phyloP scores from a whole-genome alignment of 2,888 invertebrate genomes.

The Dione vanillae region DNA sequence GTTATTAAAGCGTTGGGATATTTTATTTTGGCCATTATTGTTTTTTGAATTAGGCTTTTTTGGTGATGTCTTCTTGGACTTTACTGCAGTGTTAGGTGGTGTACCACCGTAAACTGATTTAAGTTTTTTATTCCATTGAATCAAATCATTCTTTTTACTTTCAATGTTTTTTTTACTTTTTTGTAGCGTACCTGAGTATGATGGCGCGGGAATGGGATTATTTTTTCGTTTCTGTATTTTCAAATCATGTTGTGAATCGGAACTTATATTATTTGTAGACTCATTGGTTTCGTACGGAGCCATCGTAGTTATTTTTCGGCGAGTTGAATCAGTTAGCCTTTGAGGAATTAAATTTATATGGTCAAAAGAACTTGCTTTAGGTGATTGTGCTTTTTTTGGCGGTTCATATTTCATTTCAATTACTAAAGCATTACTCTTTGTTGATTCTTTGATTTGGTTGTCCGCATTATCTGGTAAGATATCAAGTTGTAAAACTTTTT shows the following conservation, averaged over 20 bases:
- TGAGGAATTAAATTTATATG: conserved; percentile 26
- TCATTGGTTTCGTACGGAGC: conserved; percentile 70
- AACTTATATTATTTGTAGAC: conserved; percentile 65
- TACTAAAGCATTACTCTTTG: conserved; percentile 65
- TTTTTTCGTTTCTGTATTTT: conserved; percentile 55
- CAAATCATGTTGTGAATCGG: conserved; percentile 52
- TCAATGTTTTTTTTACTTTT: conserved; percentile 39
- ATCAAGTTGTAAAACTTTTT: conserved; percentile 79
- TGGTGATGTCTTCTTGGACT: conserved; percentile 47
- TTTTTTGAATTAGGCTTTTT: conserved; percentile 43
- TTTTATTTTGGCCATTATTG: conserved; percentile 28
- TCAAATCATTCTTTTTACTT: conserved; percentile 58
- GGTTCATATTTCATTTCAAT: conserved; percentile 61
- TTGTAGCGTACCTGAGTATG: conserved; percentile 9
- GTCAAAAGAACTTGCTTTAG: conserved; percentile 32
- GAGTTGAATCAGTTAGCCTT: conserved; percentile 12
- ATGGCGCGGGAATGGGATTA: conserved; percentile 40
- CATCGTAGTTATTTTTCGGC: conserved; percentile 69
- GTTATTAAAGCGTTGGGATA: conserved; percentile 54
- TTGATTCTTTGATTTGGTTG: conserved; percentile 45
- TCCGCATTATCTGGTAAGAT: conserved; percentile 68
- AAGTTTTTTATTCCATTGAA: conserved; percentile 72
- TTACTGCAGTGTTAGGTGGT: conserved; percentile 52
- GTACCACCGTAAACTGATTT: conserved; percentile 65
- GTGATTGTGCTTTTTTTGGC: conserved; percentile 21